Percentiles rank a stretch among this genome's conserved stretches.
phyloP scores from a whole-genome alignment of 2,113 vertebrate species.

The Aegithalos caudatus region DNA sequence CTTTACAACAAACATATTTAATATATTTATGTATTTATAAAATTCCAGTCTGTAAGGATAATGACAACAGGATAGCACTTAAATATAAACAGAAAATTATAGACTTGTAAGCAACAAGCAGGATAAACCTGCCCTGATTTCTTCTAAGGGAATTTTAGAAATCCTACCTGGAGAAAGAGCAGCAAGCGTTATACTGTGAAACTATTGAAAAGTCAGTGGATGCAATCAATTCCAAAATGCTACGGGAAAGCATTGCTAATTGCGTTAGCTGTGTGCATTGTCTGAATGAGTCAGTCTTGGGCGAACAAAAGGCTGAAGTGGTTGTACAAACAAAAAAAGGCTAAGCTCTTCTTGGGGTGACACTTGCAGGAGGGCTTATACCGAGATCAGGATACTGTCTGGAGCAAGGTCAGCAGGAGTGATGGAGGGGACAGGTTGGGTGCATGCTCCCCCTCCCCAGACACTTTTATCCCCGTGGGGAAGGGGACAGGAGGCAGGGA shows the following conservation, averaged over 20 bases:
- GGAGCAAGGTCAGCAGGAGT: not conserved
- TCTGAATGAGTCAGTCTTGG: not conserved
- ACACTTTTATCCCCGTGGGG: rapidly evolving
- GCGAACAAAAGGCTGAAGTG: not conserved
- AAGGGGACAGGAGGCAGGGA: rapidly evolving
- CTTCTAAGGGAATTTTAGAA: not conserved
- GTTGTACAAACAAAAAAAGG: not conserved
- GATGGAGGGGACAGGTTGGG: not conserved
- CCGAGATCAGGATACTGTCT: rapidly evolving
- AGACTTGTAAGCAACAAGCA: not conserved
- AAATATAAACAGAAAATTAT: not conserved
- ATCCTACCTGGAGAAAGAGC: not conserved
- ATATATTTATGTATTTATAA: not conserved
- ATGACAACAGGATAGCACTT: not conserved
- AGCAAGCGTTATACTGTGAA: not conserved
- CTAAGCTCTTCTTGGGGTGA: not conserved
- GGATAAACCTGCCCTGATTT: not conserved
- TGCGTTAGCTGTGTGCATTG: not conserved
- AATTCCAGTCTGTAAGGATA: not conserved
- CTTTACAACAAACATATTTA: not conserved
- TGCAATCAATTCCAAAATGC: not conserved
- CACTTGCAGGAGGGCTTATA: not conserved
- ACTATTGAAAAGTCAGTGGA: not conserved
- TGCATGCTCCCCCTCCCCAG: rapidly evolving
- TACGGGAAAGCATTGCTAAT: not conserved